These are phyloP conservation scores for Cariama cristata DNA, from an alignment of 2,113 vertebrate species.

Conservation along the genomic window DNA sequence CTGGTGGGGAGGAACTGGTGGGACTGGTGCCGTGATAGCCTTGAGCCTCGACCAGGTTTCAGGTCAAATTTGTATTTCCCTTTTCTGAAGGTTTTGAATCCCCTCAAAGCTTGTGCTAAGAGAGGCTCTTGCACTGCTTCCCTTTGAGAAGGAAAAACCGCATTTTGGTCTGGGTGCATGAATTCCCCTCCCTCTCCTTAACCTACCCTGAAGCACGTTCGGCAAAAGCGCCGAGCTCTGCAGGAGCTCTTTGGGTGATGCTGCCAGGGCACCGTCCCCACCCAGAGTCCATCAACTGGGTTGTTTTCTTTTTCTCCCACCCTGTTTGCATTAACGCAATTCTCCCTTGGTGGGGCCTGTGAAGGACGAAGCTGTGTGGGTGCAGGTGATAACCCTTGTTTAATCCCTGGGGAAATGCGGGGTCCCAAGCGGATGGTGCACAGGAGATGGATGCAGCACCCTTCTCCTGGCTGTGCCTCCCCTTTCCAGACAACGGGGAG, in stretches of 20 bases:
- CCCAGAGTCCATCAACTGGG: background rate
- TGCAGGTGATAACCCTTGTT: background rate
- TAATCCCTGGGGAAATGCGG: rapidly evolving
- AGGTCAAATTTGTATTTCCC: background rate
- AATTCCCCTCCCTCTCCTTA: background rate
- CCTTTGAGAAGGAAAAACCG: background rate
- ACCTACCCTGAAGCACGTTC: background rate
- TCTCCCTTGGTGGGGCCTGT: background rate
- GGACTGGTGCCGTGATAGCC: background rate
- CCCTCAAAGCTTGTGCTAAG: background rate
- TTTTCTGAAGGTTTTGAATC: background rate
- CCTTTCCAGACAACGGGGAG: background rate
- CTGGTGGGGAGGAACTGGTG: background rate
- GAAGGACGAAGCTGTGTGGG: rapidly evolving
- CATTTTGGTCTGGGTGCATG: background rate
- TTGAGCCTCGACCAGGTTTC: background rate
- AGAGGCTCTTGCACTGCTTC: background rate
- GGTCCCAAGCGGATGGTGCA: background rate
- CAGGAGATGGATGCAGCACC: background rate
- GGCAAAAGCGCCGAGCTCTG: background rate
- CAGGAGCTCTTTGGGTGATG: background rate
- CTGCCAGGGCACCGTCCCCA: background rate
- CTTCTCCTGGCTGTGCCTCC: background rate
- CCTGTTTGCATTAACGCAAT: too few relatives aligned
- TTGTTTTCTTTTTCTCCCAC: background rate